Conservation (phyloP, 2,797 vertebrate genomes). For the Streptopelia turtur region DNA sequence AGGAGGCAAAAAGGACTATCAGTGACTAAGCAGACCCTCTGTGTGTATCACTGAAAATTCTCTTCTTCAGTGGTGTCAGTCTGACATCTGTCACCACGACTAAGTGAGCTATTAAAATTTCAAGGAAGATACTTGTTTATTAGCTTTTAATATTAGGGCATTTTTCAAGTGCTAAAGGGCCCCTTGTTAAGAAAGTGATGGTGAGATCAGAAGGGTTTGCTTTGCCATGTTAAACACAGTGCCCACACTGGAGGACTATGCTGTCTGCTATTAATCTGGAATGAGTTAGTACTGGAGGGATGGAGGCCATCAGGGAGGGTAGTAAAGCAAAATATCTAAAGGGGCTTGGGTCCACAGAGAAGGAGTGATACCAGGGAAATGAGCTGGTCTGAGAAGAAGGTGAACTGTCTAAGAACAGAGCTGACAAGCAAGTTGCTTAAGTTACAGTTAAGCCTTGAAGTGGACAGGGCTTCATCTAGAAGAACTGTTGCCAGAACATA, state of each 20-base stretch:
- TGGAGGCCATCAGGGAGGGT: not conserved
- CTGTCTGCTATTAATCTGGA: not conserved
- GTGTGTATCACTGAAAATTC: not conserved
- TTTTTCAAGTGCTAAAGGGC: not conserved
- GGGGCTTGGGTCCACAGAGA: not conserved
- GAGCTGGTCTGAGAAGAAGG: not conserved
- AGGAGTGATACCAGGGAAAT: not conserved
- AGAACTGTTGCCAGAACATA: not conserved
- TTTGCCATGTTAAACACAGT: not conserved
- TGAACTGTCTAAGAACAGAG: not conserved
- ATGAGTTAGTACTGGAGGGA: not conserved
- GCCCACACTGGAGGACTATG: accelerated
- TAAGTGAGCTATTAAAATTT: not conserved
- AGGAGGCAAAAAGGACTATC: not conserved
- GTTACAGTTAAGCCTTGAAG: not conserved
- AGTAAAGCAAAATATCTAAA: not conserved
- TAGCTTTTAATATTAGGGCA: not conserved
- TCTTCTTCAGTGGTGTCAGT: not conserved
- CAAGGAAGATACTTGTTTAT: slow-evolving; percentile 1
- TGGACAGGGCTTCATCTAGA: not conserved
- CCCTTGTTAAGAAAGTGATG: not conserved
- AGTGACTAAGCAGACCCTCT: not conserved
- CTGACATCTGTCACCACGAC: not conserved
- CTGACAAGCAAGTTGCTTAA: not conserved
- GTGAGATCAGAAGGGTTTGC: not conserved